Evolutionary conservation across 2,113 vertebrate genomes (phyloP), one percentile per base, ranked within the genome.

Genomic region (Zapus hudsonius): DNA sequence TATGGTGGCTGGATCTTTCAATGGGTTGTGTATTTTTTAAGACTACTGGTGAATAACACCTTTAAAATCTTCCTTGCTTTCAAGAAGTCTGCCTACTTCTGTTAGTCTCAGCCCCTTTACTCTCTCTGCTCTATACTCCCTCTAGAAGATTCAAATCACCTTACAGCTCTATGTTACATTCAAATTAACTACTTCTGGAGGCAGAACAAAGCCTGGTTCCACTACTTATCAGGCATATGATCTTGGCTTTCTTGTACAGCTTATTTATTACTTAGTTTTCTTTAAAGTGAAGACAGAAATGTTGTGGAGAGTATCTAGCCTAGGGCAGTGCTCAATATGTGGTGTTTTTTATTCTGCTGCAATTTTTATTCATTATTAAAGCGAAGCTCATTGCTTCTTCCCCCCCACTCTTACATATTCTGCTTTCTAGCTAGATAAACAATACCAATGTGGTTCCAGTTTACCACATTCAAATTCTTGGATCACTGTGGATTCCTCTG

Each of bases 321-420:
- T 57, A 82, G 0, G 63, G 74, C 36, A 93, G 25, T 85, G 84
- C 25, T 93, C 59, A 78, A 70, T 75, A 83, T 59, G 29, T 47
- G 40, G 57, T 80, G 66, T 78, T 75, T 69, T 20, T 92, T 88
- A 31, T 52, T 78, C 23, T 73, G 20, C 42, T 91, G 42, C 0
- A 57, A 94, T 52, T 85, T 90, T 74, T 47, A 86, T 74, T 90
- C 88, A 85, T 80, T 75, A 82, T 75, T 63, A 91, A 89, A 86
- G 57, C 17, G 22, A 78, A 95, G 78, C 40, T 93, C 36, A 83
- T 90, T 90, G 75, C 44, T 81, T 89, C 69, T 90, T 23, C 67
- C 72, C 67, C 72, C 23, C 19, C 29, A 90, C 76, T 84, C 7
- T 81, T 66, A 66, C 1, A 92, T 4, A 91, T 11, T 90, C 4